These are phyloP conservation scores for Parnassius smintheus DNA, from an alignment of 2,888 invertebrate genomes.

Conservation along the genomic window DNA sequence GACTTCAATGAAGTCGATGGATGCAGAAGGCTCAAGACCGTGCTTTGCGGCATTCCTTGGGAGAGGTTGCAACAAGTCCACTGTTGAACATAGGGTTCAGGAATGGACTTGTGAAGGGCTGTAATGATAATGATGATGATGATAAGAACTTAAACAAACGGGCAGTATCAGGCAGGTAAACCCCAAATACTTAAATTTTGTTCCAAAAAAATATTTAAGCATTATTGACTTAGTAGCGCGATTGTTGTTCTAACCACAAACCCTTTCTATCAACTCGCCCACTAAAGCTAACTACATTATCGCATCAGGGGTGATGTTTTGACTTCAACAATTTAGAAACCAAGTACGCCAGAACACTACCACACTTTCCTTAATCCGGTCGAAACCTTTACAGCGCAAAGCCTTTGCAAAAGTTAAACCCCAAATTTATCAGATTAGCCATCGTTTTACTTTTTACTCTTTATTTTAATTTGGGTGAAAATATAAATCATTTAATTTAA, in stretches of 20 bases:
- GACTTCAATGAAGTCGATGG: too few species aligned
- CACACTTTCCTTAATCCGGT: constrained; percentile 46
- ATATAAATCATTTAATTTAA: too few species aligned
- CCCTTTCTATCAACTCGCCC: constrained; percentile 53
- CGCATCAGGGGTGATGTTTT: constrained; percentile 56
- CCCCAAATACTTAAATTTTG: too few species aligned
- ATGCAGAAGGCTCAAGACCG: too few species aligned
- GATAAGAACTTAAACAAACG: constrained; percentile 11
- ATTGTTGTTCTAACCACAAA: constrained; percentile 44
- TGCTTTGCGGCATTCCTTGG: too few species aligned
- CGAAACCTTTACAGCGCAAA: constrained; percentile 49
- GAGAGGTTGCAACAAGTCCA: too few species aligned
- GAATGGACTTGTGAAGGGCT: too few species aligned
- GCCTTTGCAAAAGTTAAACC: constrained; percentile 20
- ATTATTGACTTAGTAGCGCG: constrained; percentile 35
- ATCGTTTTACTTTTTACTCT: neutral
- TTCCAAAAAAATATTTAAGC: constrained; percentile 6
- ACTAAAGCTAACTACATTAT: constrained; percentile 64
- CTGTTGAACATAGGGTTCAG: too few species aligned
- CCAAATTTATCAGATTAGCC: constrained; percentile 25
- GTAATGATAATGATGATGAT: too few species aligned
- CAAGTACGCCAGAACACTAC: constrained; percentile 25
- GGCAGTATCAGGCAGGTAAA: constrained; percentile 9
- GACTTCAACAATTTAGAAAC: constrained; percentile 56
- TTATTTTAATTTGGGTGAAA: constrained; percentile 4